Evolutionary conservation across 2,797 vertebrate genomes (phyloP).

Genomic region (Tenualosa thibaudeaui): DNA sequence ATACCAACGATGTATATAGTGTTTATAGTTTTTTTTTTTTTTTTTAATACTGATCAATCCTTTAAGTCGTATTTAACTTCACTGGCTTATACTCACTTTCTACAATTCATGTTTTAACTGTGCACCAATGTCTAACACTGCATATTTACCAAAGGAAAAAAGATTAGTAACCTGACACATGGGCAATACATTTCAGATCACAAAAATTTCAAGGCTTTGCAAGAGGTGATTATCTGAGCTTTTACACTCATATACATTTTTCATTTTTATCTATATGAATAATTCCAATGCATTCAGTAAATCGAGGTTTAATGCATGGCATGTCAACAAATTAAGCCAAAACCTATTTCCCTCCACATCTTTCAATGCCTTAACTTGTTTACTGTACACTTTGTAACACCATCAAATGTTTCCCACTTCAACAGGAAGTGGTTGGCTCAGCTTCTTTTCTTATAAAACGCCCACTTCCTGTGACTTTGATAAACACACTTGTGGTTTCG

Average conservation of each 20-base stretch:
- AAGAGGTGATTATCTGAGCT: background rate
- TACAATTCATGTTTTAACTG: too few species aligned
- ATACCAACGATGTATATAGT: too few species aligned
- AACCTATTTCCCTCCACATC: conserved; percentile 27
- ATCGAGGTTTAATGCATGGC: background rate
- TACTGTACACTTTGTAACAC: conserved; percentile 60
- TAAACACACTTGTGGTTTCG: conserved; percentile 79
- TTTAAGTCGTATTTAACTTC: too few species aligned
- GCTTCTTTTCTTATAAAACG: conserved; percentile 70
- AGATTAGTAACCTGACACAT: too few species aligned
- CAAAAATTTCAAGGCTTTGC: background rate
- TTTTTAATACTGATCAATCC: too few species aligned
- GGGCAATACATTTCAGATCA: background rate
- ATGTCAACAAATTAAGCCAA: conserved; percentile 24
- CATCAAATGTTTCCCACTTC: conserved; percentile 62
- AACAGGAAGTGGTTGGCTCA: conserved; percentile 63
- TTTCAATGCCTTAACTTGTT: conserved; percentile 56
- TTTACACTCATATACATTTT: background rate
- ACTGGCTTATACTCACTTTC: too few species aligned
- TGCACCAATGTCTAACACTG: too few species aligned
- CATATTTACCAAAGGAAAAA: too few species aligned
- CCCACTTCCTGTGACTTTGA: conserved; percentile 83
- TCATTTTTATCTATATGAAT: background rate
- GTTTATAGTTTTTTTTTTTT: too few species aligned
- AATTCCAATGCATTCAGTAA: background rate